Base-by-base conservation (phyloP, 2,797 vertebrate genomes). In the Eulemur coronatus region DNA sequence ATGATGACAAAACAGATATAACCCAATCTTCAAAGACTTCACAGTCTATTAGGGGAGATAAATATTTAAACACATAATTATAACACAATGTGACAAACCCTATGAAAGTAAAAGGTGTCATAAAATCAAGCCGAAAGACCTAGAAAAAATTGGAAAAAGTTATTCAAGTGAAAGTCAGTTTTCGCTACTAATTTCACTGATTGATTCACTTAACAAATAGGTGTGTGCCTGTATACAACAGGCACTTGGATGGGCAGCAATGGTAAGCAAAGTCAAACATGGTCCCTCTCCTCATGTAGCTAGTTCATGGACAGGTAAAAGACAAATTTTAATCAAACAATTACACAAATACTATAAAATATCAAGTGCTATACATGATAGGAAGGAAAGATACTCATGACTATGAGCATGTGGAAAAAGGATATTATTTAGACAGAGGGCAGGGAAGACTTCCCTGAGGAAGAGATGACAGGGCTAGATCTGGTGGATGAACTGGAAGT, bases 61-160 rank as follows among this genome's bases (percentile, higher is more conserved):
- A 46, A 82, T 89, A 95, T 88, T 85, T 88, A 95, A 97, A 59
- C 70, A 91, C 46, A 59, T 20, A 82, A 85, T 95, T 93, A 72
- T 87, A 84, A 95, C n/a, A 87, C 33, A 80, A 84, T 65, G 5
- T 75, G 76, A 84, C 61, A 91, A 93, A 63, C 18, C 7, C 13
- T 63, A 24, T 72, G 10, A 91, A 93, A 89, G n/a, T 55, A 75
- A 84, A 95, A 69, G 14, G 0, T 91, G 6, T 86, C 59, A 90
- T 70, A 80, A 97, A 95, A 79, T 59, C 33, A 88, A 88, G 24
- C 61, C 95, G 63, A 69, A 90, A 85, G 22, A 52, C 22, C 38
- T 70, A 87, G 7, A 65, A 75, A 84, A 95, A 96, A 93, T 30
- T 2, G 46, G 30, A 89, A 80, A 7, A 84, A 89, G 38, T 67